Conservation (phyloP, 2,797 vertebrate species). For the Lepilemur septentrionalis region DNA sequence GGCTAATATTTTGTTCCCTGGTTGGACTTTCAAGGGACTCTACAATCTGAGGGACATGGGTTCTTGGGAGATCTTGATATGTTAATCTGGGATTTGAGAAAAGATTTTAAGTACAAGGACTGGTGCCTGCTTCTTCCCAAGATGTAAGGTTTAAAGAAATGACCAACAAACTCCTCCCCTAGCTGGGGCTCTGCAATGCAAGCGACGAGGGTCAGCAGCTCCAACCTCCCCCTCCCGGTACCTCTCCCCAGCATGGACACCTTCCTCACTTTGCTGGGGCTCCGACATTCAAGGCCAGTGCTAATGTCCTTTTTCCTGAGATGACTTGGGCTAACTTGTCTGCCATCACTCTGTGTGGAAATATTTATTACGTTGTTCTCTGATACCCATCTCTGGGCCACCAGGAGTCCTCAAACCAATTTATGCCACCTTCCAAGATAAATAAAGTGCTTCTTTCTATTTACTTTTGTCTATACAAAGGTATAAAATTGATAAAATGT, state of each 20-base stretch:
- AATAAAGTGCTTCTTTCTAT: not conserved
- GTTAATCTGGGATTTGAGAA: not conserved
- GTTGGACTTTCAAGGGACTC: not conserved
- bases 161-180: not conserved
- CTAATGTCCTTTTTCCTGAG: not conserved
- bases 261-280: not conserved
- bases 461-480: not conserved
- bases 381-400: not conserved
- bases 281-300: not conserved
- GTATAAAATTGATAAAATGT: not conserved
- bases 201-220: accelerated
- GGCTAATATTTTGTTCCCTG: not conserved
- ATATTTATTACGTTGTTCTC: not conserved
- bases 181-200: no score
- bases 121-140: not conserved
- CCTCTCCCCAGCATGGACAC: accelerated
- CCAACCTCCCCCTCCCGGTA: accelerated
- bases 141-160: not conserved
- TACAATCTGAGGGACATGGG: not conserved
- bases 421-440: not conserved
- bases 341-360: not conserved
- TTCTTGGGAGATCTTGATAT: not conserved
- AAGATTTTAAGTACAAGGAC: not conserved
- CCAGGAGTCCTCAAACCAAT: not conserved
- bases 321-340: not conserved